Evolutionary conservation across 2,113 vertebrate species (phyloP).

Genomic region (Micromys minutus): DNA sequence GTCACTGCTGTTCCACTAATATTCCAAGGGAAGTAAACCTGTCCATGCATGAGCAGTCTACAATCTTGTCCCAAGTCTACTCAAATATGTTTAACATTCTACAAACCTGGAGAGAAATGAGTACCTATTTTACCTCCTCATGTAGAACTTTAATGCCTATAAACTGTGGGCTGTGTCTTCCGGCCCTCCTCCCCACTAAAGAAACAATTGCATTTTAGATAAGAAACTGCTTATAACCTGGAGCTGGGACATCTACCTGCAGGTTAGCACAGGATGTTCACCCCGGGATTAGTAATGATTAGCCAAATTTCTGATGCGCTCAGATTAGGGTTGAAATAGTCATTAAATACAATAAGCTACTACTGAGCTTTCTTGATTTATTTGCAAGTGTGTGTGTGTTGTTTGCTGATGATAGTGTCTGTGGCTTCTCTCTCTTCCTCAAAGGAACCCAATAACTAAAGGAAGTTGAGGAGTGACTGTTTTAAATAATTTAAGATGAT

Average conservation of each 20-base stretch:
- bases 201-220: fast-evolving
- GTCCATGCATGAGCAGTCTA: background rate
- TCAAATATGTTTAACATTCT: background rate
- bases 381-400: background rate
- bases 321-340: background rate
- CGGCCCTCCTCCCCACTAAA: background rate
- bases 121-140: background rate
- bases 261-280: background rate
- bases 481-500: conserved; percentile 54
- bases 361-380: background rate
- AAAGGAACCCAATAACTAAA: background rate
- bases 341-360: background rate
- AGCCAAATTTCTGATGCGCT: fast-evolving
- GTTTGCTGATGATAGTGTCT: background rate
- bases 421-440: background rate
- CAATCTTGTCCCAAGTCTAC: background rate
- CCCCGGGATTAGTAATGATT: no score
- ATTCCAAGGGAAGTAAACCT: background rate
- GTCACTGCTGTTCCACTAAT: background rate
- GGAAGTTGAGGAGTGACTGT: conserved; percentile 28
- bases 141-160: background rate
- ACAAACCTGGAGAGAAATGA: background rate
- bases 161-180: background rate
- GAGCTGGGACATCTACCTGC: background rate
- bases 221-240: background rate